phyloP scores from a whole-genome alignment of 2,888 invertebrate species.

The Loripinus fragilis region DNA sequence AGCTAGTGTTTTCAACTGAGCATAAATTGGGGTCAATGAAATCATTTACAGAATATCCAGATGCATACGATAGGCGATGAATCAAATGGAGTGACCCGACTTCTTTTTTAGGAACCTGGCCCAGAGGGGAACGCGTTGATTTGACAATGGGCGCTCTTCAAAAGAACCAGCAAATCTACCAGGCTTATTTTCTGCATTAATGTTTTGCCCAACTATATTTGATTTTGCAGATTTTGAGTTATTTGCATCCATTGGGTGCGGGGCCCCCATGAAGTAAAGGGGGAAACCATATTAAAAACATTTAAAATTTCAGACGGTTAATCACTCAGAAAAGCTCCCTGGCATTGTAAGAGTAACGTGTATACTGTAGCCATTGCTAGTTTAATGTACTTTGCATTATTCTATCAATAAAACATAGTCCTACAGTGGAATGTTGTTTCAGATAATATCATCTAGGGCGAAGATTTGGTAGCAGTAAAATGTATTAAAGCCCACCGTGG shows the following conservation, averaged over 20 bases:
- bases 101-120: slow-evolving; percentile 22
- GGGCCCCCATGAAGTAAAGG: background rate
- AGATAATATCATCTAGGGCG: too few relatives aligned
- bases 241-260: background rate
- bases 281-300: background rate
- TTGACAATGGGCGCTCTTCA: background rate
- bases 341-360: too few relatives aligned
- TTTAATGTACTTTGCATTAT: too few relatives aligned
- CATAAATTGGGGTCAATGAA: slow-evolving; percentile 7
- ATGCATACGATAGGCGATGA: slow-evolving; percentile 37
- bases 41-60: slow-evolving; percentile 36
- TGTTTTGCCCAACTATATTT: background rate
- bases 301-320: background rate
- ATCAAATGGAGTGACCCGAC: slow-evolving; percentile 23
- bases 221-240: background rate
- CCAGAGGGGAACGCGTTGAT: background rate
- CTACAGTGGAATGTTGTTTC: too few relatives aligned
- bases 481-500: too few relatives aligned
- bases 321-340: too few relatives aligned
- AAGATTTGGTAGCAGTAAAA: too few relatives aligned
- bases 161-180: background rate
- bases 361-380: too few relatives aligned
- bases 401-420: too few relatives aligned
- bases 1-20: slow-evolving; percentile 31
- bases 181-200: background rate